phyloP scores from a whole-genome alignment of 2,113 vertebrate species.

The Pyrgilauda ruficollis region DNA sequence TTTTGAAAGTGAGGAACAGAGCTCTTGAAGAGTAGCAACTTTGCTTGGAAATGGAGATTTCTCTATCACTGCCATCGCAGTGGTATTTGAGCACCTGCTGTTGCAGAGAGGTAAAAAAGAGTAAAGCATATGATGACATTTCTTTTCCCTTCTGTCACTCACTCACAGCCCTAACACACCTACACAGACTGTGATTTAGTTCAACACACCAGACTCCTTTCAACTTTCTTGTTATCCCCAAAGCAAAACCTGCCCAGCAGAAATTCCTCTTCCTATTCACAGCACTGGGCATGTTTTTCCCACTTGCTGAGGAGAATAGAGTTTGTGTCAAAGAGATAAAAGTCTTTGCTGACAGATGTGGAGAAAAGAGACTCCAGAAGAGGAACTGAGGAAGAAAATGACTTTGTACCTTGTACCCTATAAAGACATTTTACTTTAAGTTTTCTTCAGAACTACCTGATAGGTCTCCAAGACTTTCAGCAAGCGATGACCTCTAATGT shows the following conservation, averaged over 20 bases:
- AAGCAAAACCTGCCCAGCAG: neutral
- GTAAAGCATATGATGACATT: neutral
- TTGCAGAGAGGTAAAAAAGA: neutral
- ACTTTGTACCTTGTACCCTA: neutral
- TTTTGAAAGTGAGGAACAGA: neutral
- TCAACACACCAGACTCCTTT: neutral
- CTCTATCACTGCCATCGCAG: neutral
- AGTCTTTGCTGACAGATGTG: neutral
- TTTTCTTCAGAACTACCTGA: neutral
- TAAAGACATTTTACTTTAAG: neutral
- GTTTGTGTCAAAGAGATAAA: neutral
- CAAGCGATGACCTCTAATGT: neutral
- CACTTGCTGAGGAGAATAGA: neutral
- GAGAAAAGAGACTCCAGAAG: neutral
- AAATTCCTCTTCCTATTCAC: neutral
- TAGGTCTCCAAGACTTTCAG: neutral
- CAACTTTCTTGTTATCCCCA: neutral
- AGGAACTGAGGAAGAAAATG: neutral
- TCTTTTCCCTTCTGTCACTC: constrained; percentile 3
- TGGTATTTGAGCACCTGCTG: constrained; percentile 6
- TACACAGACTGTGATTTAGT: neutral
- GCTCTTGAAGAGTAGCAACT: neutral
- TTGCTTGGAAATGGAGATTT: neutral
- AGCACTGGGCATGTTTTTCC: neutral
- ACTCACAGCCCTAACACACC: neutral